A percentile compares a stretch with the other conserved stretches of the same genome.
Conservation (phyloP, 2,888 invertebrate species). For the Latheticus oryzae region DNA sequence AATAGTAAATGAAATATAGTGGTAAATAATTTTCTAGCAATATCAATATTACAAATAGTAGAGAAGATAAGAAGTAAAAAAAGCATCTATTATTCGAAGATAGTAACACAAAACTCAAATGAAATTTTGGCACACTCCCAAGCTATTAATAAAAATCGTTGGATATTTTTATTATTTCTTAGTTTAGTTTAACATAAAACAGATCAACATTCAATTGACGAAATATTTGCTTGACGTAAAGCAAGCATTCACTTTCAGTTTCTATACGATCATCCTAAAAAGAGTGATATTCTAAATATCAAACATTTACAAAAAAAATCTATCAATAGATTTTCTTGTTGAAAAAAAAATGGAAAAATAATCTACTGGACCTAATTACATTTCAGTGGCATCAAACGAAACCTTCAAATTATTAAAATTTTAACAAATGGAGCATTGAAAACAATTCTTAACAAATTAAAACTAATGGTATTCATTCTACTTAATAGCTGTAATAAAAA, state of each 20-base stretch:
- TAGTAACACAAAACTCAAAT: too few species aligned
- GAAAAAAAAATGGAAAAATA: slow-evolving; percentile 9
- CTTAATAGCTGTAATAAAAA: slow-evolving; percentile 21
- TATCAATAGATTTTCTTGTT: too few species aligned
- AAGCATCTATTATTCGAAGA: background rate
- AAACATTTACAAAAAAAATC: slow-evolving; percentile 12
- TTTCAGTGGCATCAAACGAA: slow-evolving; percentile 2
- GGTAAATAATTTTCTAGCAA: too few species aligned
- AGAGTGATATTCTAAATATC: slow-evolving; percentile 2
- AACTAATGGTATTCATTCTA: slow-evolving; percentile 17
- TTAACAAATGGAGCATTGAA: too few species aligned
- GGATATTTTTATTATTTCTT: slow-evolving; percentile 41
- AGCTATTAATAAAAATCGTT: slow-evolving; percentile 39
- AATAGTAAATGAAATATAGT: too few species aligned
- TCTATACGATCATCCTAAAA: slow-evolving; percentile 10
- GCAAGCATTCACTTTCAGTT: slow-evolving; percentile 23
- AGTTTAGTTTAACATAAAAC: slow-evolving; percentile 37
- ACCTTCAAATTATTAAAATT: too few species aligned
- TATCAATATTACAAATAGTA: too few species aligned
- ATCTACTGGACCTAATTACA: slow-evolving; percentile 10
- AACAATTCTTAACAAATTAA: slow-evolving; percentile 12
- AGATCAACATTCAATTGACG: slow-evolving; percentile 34
- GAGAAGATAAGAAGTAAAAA: background rate
- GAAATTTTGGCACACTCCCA: slow-evolving; percentile 35
- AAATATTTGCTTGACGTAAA: slow-evolving; percentile 12